Evolutionary conservation across 1,140 invertebrate species (phyloP), one percentile per base, ranked within the genome.

Genomic region (Thaumatotibia leucotreta): DNA sequence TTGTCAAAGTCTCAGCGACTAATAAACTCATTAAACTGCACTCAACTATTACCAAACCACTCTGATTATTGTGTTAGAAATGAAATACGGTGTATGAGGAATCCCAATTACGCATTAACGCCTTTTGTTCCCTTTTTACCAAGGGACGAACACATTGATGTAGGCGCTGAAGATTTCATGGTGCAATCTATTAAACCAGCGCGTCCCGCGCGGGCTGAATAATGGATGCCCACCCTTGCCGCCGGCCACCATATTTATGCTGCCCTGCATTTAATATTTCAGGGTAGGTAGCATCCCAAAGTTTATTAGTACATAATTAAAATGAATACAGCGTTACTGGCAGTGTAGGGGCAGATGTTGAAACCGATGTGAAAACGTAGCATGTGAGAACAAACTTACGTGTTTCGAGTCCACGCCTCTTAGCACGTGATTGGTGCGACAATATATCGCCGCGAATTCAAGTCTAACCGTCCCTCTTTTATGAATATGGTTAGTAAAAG

Each of bases 171-270:
- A 58, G 52, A 58, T 27, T 27, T 29, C 52, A 27, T 29, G 52
- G 23, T 58, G 64, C 14, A 61, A 77, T 75, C 73, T 76, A 77
- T 76, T 72, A 77, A 73, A 74, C 62, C 69, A 64, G 63, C 65
- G 71, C 69, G 72, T 72, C 73, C 70, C 75, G 68, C 70, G 74
- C 70, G 62, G 68, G 52, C 63, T 81, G 77, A 81, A 81, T 81
- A 81, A 81, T 81, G 71, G 72, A 81, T 79, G 71, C 66, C 33
- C 35, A 64, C 66, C 70, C 39, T 45, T 17, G 39, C 64, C 69
- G 61, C 77, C 61, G 70, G 70, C 69, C 65, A 74, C 73, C 71
- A 77, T 78, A 45, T 45, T 45, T 45, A 45, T 45, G 14, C 39
- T 20, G 24, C n/a, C 24, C 52, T 31, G 29, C 52, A 58, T 58